Evolutionary conservation across 1,140 invertebrate genomes (phyloP).

Genomic region (Agraylea sexmaculata): DNA sequence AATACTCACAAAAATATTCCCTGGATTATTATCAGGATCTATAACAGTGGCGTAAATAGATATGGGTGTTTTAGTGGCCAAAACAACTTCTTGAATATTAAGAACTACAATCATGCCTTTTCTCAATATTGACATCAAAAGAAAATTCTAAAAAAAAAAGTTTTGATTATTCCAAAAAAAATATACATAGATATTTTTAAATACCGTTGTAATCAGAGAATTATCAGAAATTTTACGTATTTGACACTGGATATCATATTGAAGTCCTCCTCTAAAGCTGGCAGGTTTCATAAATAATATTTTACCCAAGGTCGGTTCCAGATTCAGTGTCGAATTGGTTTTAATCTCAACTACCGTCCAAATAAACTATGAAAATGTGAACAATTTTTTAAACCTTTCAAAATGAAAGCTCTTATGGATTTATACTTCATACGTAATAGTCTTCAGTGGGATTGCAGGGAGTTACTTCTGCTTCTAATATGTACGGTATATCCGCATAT

Average conservation of each 20-base stretch:
- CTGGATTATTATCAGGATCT: constrained; percentile 17
- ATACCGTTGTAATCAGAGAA: constrained; percentile 12
- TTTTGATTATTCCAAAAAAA: neutral
- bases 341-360: constrained; percentile 14
- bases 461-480: constrained; percentile 15
- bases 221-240: constrained; percentile 14
- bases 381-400: neutral
- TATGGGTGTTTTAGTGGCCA: constrained; percentile 10
- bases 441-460: constrained; percentile 20
- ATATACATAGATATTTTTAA: constrained; percentile 1
- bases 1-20: constrained; percentile 15
- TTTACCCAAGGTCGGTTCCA: constrained; percentile 13
- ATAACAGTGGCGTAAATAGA: constrained; percentile 11
- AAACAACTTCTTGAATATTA: constrained; percentile 12
- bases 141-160: constrained; percentile 16
- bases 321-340: neutral
- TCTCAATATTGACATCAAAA: constrained; percentile 12
- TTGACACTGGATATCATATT: constrained; percentile 16
- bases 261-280: constrained; percentile 10
- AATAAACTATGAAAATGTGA: constrained; percentile 14
- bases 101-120: constrained; percentile 16
- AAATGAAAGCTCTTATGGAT: neutral
- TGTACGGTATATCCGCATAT: constrained; percentile 17
- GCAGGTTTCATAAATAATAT: constrained; percentile 10
- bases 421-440: constrained; percentile 17